These are phyloP conservation scores for Virgularia gustaviana DNA, from an alignment of 92 coral and sea anemone species.

Conservation along the genomic window DNA sequence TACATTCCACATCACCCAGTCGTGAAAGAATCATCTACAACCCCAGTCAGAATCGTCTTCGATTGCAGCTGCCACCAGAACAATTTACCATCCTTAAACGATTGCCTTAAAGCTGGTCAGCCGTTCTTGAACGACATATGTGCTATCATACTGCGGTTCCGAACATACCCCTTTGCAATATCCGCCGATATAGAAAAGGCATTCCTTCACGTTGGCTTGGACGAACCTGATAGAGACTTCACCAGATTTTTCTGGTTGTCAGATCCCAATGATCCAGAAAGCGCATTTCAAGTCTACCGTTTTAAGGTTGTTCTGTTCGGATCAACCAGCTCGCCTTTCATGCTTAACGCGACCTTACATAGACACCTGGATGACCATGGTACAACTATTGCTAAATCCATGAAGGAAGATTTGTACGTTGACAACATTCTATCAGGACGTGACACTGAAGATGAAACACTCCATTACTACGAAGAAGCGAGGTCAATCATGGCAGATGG, in stretches of 20 bases:
- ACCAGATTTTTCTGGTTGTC: conserved; percentile 38
- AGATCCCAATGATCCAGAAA: conserved; percentile 32
- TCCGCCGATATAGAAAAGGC: conserved; percentile 56
- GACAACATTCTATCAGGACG: conserved; percentile 39
- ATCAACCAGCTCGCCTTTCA: conserved; percentile 29
- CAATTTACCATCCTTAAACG: conserved; percentile 38
- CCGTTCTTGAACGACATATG: conserved; percentile 36
- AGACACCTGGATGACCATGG: conserved; percentile 11
- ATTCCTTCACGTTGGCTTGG: conserved; percentile 38
- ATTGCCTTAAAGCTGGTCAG: conserved; percentile 44
- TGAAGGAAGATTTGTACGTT: conserved; percentile 27
- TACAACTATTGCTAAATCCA: background rate
- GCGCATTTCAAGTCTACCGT: conserved; percentile 25
- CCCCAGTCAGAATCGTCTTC: conserved; percentile 50
- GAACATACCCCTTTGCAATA: conserved; percentile 33
- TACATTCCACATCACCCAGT: conserved; percentile 57
- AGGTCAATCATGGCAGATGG: conserved; percentile 39
- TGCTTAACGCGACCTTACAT: conserved; percentile 40
- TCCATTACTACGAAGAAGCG: conserved; percentile 28
- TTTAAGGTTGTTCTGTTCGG: conserved; percentile 14
- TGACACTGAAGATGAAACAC: conserved; percentile 34
- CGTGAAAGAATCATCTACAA: conserved; percentile 54
- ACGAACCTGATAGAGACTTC: conserved; percentile 42
- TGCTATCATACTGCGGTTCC: conserved; percentile 36
- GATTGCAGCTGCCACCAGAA: conserved; percentile 52